Percentiles rank a stretch among this genome's conserved stretches.
Evolutionary conservation across 2,797 vertebrate genomes (phyloP).

Genomic region (Sebastes oblongus): DNA sequence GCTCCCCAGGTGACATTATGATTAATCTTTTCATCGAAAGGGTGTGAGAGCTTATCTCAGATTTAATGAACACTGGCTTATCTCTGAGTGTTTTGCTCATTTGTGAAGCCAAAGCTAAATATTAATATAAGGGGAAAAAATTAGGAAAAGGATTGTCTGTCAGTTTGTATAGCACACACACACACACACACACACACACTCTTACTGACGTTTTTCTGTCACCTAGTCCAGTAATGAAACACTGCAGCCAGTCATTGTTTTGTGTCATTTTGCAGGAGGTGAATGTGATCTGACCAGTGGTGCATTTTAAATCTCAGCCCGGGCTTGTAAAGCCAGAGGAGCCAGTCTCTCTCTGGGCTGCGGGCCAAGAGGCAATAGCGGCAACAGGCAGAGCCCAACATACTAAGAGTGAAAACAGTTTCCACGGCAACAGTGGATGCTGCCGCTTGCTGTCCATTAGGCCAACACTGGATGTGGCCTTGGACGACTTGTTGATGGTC

Average conservation of each 20-base stretch:
- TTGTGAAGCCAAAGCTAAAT: not conserved
- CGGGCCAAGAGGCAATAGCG: not conserved
- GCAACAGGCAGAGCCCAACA: constrained; percentile 4
- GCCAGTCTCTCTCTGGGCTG: not conserved
- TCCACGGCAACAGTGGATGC: constrained; percentile 51
- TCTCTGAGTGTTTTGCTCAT: not conserved
- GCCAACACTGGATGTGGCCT: not conserved
- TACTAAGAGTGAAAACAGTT: constrained; percentile 16
- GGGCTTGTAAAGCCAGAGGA: not conserved
- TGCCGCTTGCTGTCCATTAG: constrained; percentile 7
- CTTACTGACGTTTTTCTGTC: not conserved
- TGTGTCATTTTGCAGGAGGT: constrained; percentile 16
- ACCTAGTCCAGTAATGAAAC: not conserved
- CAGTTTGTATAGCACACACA: not conserved
- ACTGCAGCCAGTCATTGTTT: not conserved
- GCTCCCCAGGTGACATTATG: not conserved
- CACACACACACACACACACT: not conserved
- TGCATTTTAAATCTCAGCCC: constrained; percentile 14
- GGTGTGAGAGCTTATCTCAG: not conserved
- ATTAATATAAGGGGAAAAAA: not conserved
- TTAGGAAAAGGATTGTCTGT: not conserved
- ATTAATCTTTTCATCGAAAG: not conserved
- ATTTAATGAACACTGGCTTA: not conserved
- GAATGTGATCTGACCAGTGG: constrained; percentile 11
- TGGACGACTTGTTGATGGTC: not conserved